Base-by-base conservation (phyloP, 2,888 invertebrate genomes). In the Harpagoxenus sublaevis region DNA sequence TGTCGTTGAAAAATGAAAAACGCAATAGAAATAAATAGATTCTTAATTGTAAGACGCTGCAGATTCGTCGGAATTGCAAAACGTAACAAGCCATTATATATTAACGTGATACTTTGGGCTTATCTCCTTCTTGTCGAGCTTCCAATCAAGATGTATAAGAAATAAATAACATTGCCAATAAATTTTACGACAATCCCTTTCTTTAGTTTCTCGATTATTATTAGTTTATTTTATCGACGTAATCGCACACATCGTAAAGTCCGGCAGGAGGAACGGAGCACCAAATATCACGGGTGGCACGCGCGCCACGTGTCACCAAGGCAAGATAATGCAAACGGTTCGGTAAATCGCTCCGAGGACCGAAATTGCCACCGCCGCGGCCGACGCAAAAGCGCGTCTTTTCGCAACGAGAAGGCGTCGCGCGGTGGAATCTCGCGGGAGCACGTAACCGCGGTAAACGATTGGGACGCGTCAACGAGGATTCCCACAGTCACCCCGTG, bases 401-500 rank as follows among this genome's bases (percentile, higher is more conserved):
- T 60, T 81, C 79, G 79, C 79, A 71, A 71, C 48, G 70, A 31
- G 48, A 48, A 57, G 35, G 18, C 28, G 53, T 68, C 66, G 55
- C 55, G 55, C 23, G 55, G 55, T 45, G 35, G 42, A 23, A 63
- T 63, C 66, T 31, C 57, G 57, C 79, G 60, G 55, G 60, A 28
- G 79, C 79, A 71, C 70, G 78, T 84, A 84, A 79, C 84, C 53
- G 79, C 79, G 79, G 84, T 68, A 63, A 84, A 79, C 84, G 78
- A 70, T 84, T 53, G 39, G 53, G 73, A 87, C 84, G 89, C 89
- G 89, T 88, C 86, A 75, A 68, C 88, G 87, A 91, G 87, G 90
- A 92, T 93, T 93, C 92, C 92, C 92, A 93, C 92, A 92, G 87
- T 90, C 89, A 86, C 83, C 87, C 85, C 84, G 86, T 89, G 90